These are phyloP conservation scores for Dryocosmus kuriphilus DNA, from an alignment of 2,888 invertebrate genomes.

Conservation along the genomic window DNA sequence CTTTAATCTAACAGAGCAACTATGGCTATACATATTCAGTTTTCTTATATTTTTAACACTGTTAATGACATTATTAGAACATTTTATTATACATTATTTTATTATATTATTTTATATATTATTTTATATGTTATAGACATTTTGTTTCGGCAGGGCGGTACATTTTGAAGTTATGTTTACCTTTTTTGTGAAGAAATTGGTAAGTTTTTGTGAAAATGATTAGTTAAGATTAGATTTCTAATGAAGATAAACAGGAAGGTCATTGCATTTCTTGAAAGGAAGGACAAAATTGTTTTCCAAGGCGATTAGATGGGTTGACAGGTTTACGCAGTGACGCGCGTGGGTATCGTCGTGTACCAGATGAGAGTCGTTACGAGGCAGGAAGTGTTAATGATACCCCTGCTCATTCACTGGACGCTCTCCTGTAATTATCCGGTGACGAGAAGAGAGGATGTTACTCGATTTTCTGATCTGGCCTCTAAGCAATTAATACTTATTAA, in stretches of 20 bases:
- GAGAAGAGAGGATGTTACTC: constrained; percentile 60
- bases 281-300: constrained; percentile 51
- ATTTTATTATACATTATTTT: too few relatives aligned
- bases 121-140: too few relatives aligned
- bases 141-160: too few relatives aligned
- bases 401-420: constrained; percentile 75
- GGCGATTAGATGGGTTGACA: constrained; percentile 70
- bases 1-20: too few relatives aligned
- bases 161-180: too few relatives aligned
- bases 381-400: constrained; percentile 77
- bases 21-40: too few relatives aligned
- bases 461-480: constrained; percentile 54
- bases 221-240: constrained; percentile 39
- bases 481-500: constrained; percentile 64
- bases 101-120: too few relatives aligned
- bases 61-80: too few relatives aligned
- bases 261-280: constrained; percentile 8
- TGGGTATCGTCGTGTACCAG: constrained; percentile 70
- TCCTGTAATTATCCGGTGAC: constrained; percentile 74
- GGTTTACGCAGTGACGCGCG: constrained; percentile 71
- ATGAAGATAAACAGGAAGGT: constrained; percentile 11
- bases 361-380: constrained; percentile 76
- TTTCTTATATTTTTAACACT: too few relatives aligned
- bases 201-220: too few relatives aligned
- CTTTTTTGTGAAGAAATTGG: too few relatives aligned